A percentile compares a stretch with the other conserved stretches of the same genome.
These are phyloP conservation scores for Phaedon cochleariae DNA, from an alignment of 2,888 invertebrate species.

Conservation along the genomic window DNA sequence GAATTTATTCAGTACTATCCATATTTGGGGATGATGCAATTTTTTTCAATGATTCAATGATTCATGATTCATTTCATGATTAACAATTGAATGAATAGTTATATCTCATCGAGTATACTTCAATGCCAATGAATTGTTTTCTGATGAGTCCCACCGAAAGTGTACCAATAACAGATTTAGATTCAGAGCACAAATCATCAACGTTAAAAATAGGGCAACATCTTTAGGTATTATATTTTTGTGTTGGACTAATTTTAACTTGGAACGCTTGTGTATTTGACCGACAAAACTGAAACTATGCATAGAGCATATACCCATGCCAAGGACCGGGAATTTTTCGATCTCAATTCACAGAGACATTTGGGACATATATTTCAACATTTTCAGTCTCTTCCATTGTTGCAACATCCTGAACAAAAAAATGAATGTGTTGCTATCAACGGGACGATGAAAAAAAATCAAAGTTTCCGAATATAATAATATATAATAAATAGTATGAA, in stretches of 20 bases:
- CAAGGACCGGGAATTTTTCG: slow-evolving; percentile 36
- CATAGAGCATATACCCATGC: slow-evolving; percentile 29
- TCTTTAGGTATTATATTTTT: slow-evolving; percentile 28
- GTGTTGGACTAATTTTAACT: slow-evolving; percentile 28
- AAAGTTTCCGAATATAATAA: no score
- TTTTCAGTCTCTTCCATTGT: slow-evolving; percentile 19
- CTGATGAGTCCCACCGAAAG: neutral
- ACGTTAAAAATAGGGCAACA: slow-evolving; percentile 13
- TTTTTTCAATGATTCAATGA: neutral
- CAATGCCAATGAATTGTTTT: neutral
- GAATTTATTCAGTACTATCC: no score
- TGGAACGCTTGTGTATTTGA: slow-evolving; percentile 31
- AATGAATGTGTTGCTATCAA: no score
- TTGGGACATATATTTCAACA: slow-evolving; percentile 29
- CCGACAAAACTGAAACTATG: slow-evolving; percentile 35
- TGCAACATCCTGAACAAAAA: neutral
- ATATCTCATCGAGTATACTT: neutral
- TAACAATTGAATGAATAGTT: neutral
- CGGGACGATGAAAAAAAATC: no score
- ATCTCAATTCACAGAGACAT: slow-evolving; percentile 28
- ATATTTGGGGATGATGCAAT: no score
- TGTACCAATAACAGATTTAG: slow-evolving; percentile 15
- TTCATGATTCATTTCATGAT: neutral
- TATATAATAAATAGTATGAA: no score
- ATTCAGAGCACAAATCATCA: slow-evolving; percentile 18